Evolutionary conservation across 2,113 vertebrate species (phyloP).

Genomic region (Anas platyrhynchos): DNA sequence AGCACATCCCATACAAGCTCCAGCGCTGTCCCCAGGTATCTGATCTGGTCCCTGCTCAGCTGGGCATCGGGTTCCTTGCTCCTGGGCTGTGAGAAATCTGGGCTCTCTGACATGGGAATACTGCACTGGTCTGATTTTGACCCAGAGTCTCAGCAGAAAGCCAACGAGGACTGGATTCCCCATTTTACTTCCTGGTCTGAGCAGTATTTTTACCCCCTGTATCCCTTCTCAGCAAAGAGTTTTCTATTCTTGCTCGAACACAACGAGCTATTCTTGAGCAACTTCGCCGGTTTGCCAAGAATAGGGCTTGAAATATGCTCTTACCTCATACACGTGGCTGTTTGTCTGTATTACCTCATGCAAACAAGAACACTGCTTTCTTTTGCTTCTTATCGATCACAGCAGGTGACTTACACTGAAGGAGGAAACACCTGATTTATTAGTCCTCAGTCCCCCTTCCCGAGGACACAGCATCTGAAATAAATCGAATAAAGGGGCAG

Average conservation of each 20-base stretch:
- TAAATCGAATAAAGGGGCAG: slow-evolving; percentile 31
- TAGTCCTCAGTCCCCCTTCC: background rate
- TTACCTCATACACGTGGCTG: background rate
- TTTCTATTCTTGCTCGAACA: background rate
- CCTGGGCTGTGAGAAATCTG: background rate
- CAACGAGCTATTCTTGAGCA: background rate
- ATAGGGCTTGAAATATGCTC: background rate
- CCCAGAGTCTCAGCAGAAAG: background rate
- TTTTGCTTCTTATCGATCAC: slow-evolving; percentile 46
- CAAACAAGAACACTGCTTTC: background rate
- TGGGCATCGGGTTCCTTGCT: background rate
- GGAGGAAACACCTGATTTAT: slow-evolving; percentile 55
- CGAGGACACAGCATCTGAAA: slow-evolving; percentile 35
- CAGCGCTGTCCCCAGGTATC: background rate
- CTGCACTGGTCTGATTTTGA: background rate
- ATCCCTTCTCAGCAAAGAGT: background rate
- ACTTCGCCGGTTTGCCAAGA: background rate
- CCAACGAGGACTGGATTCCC: background rate
- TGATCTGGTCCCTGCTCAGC: background rate
- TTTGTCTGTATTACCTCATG: slow-evolving; percentile 29
- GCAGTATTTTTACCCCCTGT: accelerated
- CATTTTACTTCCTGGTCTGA: background rate
- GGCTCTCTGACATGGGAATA: background rate
- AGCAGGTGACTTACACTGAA: background rate
- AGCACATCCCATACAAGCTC: background rate